These are phyloP conservation scores for Papio anubis DNA, from an alignment of 2,113 vertebrate genomes.

Conservation along the genomic window DNA sequence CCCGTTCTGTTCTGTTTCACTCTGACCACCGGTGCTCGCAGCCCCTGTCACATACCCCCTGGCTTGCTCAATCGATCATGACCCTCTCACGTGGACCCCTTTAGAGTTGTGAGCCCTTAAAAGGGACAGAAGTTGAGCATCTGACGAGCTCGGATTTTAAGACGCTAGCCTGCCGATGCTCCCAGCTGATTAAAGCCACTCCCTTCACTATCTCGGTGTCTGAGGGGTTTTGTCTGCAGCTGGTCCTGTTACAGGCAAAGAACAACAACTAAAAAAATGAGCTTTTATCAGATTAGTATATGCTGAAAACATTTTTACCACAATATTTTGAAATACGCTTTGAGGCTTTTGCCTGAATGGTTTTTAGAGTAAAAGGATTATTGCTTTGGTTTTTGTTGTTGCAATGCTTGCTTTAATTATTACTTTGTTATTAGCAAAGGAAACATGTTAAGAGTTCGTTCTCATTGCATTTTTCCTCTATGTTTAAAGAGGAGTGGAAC, in stretches of 20 bases:
- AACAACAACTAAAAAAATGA: neutral
- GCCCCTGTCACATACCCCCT: too few relatives aligned
- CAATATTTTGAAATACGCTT: conserved; percentile 20
- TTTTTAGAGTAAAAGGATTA: neutral
- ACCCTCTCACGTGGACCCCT: too few relatives aligned
- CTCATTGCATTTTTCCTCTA: neutral
- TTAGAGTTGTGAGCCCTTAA: too few relatives aligned
- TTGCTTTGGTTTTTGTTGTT: neutral
- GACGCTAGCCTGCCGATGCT: too few relatives aligned
- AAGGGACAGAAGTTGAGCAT: too few relatives aligned
- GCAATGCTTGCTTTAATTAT: neutral
- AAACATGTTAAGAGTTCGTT: neutral
- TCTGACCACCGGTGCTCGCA: too few relatives aligned
- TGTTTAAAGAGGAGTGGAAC: neutral
- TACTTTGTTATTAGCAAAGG: neutral
- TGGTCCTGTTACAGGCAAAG: neutral
- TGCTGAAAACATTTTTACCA: neutral
- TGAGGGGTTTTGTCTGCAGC: too few relatives aligned
- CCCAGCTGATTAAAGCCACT: too few relatives aligned
- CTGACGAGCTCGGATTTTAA: too few relatives aligned
- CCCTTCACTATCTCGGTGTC: too few relatives aligned
- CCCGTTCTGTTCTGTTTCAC: too few relatives aligned
- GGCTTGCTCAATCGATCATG: too few relatives aligned
- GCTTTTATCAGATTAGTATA: neutral
- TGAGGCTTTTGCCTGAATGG: conserved; percentile 10